A percentile compares a stretch with the other conserved stretches of the same genome.
Evolutionary conservation across 2,888 invertebrate genomes (phyloP).

Genomic region (Caenorhabditis japonica): DNA sequence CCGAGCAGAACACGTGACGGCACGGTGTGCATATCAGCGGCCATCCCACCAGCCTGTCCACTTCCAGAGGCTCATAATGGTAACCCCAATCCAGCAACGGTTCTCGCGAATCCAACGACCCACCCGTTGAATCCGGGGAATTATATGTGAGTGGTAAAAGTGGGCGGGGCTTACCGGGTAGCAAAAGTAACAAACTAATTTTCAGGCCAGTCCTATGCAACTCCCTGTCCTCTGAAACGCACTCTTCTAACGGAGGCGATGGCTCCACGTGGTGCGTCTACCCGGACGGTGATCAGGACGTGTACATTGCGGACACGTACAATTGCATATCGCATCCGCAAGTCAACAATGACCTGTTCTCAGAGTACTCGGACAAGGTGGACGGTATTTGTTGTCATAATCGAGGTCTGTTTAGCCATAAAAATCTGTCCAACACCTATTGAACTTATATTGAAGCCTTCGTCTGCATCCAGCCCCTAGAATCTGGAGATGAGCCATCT

Average conservation of each 20-base stretch:
- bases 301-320: slow-evolving; percentile 73
- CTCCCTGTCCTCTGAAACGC: slow-evolving; percentile 66
- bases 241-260: slow-evolving; percentile 69
- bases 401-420: too few species aligned
- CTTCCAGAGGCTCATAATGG: slow-evolving; percentile 71
- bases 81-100: slow-evolving; percentile 71
- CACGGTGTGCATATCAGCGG: slow-evolving; percentile 69
- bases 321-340: slow-evolving; percentile 74
- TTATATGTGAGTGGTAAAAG: slow-evolving; percentile 63
- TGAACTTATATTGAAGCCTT: slow-evolving; percentile 70
- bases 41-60: slow-evolving; percentile 72
- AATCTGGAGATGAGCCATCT: slow-evolving; percentile 72
- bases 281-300: slow-evolving; percentile 71
- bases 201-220: slow-evolving; percentile 72
- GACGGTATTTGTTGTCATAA: slow-evolving; percentile 75
- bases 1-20: slow-evolving; percentile 68
- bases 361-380: slow-evolving; percentile 70
- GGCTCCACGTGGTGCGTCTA: slow-evolving; percentile 75
- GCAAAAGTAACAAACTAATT: neutral
- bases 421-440: too few species aligned
- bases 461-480: slow-evolving; percentile 72
- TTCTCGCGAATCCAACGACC: slow-evolving; percentile 71
- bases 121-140: slow-evolving; percentile 71
- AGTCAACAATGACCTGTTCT: slow-evolving; percentile 70
- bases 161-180: too few species aligned